Evolutionary conservation across 1,140 invertebrate species (phyloP).

Genomic region (Anoplophora glabripennis): DNA sequence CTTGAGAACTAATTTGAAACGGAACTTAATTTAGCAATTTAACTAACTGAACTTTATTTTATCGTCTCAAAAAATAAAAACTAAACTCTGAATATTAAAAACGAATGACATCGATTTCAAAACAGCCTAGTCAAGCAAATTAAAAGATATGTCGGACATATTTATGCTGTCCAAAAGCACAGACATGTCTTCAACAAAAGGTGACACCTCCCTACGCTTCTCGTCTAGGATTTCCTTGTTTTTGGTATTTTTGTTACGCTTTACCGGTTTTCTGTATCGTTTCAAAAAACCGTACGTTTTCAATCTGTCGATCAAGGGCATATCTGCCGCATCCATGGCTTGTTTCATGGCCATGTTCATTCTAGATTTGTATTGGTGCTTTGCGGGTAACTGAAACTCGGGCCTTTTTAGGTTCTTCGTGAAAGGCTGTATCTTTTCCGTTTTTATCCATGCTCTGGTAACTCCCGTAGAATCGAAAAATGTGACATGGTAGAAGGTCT

Average conservation of each 20-base stretch:
- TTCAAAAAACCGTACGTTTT: slow-evolving; percentile 15
- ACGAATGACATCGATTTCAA: too few relatives aligned
- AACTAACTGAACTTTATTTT: too few relatives aligned
- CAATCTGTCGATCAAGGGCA: slow-evolving; percentile 12
- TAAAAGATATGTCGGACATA: too few relatives aligned
- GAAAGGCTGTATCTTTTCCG: slow-evolving; percentile 9
- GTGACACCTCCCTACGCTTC: not conserved
- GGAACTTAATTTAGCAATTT: too few relatives aligned
- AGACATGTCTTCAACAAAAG: too few relatives aligned
- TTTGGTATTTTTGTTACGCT: not conserved
- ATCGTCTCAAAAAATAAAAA: too few relatives aligned
- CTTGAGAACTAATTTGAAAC: too few relatives aligned
- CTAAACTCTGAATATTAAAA: too few relatives aligned
- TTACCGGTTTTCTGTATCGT: slow-evolving; percentile 8
- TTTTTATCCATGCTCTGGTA: slow-evolving; percentile 17
- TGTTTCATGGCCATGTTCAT: slow-evolving; percentile 1
- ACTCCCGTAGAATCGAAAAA: slow-evolving; percentile 21
- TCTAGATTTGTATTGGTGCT: slow-evolving; percentile 6
- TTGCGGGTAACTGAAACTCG: not conserved
- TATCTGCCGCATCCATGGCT: slow-evolving; percentile 9
- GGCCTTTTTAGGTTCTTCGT: slow-evolving; percentile 5
- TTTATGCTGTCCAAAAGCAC: too few relatives aligned
- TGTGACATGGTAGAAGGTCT: slow-evolving; percentile 23
- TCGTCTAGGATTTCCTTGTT: not conserved
- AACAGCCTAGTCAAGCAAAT: too few relatives aligned